These are phyloP conservation scores for Trichogramma evanescens DNA, from an alignment of 2,888 invertebrate species.

Conservation along the genomic window DNA sequence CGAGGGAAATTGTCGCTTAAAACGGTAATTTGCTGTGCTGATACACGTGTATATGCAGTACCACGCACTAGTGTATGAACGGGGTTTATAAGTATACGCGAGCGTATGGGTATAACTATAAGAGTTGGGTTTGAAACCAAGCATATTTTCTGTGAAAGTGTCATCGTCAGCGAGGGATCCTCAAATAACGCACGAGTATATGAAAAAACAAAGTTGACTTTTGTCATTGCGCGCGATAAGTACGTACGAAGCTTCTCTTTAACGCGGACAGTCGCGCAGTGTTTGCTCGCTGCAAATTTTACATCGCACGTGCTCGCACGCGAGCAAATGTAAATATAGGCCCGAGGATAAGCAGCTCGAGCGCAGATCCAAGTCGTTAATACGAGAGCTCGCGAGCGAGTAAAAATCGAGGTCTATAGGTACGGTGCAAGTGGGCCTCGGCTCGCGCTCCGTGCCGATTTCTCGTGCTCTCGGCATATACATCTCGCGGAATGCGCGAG, in stretches of 20 bases:
- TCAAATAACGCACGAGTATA: neutral
- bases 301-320: neutral
- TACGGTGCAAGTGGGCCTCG: slow-evolving; percentile 12
- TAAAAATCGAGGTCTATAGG: no score
- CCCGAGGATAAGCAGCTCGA: neutral
- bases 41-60: no score
- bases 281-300: no score
- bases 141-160: neutral
- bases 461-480: slow-evolving; percentile 10
- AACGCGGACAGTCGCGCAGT: no score
- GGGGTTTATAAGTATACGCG: no score
- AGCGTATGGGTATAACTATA: no score
- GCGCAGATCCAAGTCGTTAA: neutral
- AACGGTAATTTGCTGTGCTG: no score
- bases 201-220: neutral
- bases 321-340: neutral
- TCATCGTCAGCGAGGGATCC: neutral
- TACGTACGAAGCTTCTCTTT: no score
- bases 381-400: no score
- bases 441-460: slow-evolving; percentile 11
- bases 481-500: slow-evolving; percentile 16
- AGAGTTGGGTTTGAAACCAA: neutral
- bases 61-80: no score
- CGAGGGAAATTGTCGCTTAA: no score
- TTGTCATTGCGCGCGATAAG: no score